A percentile compares a stretch with the other conserved stretches of the same genome.
These are phyloP conservation scores for Tachina lurida DNA, from an alignment of 2,888 invertebrate genomes.

Conservation along the genomic window DNA sequence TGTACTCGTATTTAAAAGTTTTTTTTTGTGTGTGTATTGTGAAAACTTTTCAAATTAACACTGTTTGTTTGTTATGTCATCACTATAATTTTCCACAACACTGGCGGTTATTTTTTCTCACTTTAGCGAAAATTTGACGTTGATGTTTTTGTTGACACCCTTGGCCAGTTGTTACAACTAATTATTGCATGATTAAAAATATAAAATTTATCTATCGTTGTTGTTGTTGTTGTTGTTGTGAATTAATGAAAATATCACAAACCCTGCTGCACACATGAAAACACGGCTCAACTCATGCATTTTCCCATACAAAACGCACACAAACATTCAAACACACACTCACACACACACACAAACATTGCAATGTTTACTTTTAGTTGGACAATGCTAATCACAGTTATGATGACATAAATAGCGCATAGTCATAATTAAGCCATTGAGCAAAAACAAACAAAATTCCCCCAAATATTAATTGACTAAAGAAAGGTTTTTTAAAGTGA, in stretches of 20 bases:
- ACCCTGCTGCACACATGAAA: background rate
- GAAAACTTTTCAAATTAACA: conserved; percentile 54
- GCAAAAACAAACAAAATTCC: background rate
- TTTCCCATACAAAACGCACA: background rate
- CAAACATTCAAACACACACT: background rate
- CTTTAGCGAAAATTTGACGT: conserved; percentile 25
- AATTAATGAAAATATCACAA: conserved; percentile 50
- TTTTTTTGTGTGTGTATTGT: background rate
- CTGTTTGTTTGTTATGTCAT: conserved; percentile 58
- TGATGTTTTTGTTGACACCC: conserved; percentile 69
- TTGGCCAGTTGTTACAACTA: conserved; percentile 39
- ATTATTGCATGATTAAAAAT: conserved; percentile 64
- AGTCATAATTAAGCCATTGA: background rate
- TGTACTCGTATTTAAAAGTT: background rate
- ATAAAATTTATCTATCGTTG: conserved; percentile 59
- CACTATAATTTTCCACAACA: conserved; percentile 5
- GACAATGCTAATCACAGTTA: background rate
- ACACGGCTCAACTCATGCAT: background rate
- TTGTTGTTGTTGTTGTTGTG: conserved; percentile 61
- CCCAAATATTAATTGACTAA: background rate
- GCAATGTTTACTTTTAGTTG: conserved; percentile 26
- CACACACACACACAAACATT: background rate
- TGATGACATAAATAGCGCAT: conserved; percentile 8
- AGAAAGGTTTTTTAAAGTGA: background rate
- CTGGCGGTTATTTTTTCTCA: conserved; percentile 61